Conservation (phyloP, 2,888 invertebrate species). For the Nineta flava region DNA sequence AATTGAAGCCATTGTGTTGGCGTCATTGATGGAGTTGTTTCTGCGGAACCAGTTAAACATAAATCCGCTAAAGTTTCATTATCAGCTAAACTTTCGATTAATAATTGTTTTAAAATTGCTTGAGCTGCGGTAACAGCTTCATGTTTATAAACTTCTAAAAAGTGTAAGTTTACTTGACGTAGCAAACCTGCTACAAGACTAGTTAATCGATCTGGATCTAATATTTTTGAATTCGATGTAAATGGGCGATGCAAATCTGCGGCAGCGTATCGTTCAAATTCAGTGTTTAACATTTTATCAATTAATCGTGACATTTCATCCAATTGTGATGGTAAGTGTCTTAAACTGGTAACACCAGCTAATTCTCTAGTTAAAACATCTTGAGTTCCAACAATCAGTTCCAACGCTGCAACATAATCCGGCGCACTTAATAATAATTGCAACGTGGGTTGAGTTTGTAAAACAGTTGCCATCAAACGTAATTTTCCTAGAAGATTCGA, state of each 20-base stretch:
- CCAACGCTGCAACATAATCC: constrained; percentile 94
- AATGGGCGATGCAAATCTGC: constrained; percentile 78
- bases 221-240: constrained; percentile 39
- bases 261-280: constrained; percentile 83
- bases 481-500: constrained; percentile 53
- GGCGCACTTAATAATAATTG: constrained; percentile 86
- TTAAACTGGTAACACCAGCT: constrained; percentile 84
- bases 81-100: constrained; percentile 60
- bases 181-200: constrained; percentile 83
- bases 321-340: constrained; percentile 89
- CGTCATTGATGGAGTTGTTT: constrained; percentile 25
- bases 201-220: constrained; percentile 73
- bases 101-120: constrained; percentile 73
- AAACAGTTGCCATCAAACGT: constrained; percentile 85
- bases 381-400: constrained; percentile 91
- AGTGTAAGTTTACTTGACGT: constrained; percentile 71
- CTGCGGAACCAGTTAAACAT: constrained; percentile 33
- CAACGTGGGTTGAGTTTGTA: constrained; percentile 95
- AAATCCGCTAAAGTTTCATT: constrained; percentile 35
- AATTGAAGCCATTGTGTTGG: constrained; percentile 26
- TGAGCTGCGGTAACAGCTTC: constrained; percentile 83
- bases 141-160: constrained; percentile 72
- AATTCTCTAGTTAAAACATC: constrained; percentile 82
- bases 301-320: constrained; percentile 91
- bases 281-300: constrained; percentile 91